Base-by-base conservation (phyloP, 2,797 vertebrate species). In the Chrysocyon brachyurus region DNA sequence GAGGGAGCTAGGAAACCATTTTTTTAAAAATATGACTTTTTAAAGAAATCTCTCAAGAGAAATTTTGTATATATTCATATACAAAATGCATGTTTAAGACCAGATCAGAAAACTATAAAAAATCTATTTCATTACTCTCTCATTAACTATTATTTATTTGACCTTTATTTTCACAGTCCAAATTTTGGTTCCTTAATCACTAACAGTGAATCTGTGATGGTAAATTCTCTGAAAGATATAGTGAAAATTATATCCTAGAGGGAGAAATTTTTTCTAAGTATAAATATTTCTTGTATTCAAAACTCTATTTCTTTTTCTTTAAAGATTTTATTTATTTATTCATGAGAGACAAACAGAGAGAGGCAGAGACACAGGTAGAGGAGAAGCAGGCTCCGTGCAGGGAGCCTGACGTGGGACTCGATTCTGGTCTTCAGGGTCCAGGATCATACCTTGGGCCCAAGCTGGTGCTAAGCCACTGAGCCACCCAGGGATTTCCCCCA, bases 21-120 rank as follows among this genome's bases (percentile, higher is more conserved):
- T 91, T 84, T 82, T 82, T 54, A 17, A 59, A 73, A 90, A 15
- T 82, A 10, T 82, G 19, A 16, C 63, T 70, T 84, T 78, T 61
- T 82, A 70, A 77, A 72, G 11, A 63, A 82, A 56, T 57, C 54
- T 52, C 14, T 83, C 46, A 56, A 79, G 11, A 72, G 28, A 49
- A 72, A 79, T 88, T 70, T 46, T 61, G 0, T 31, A 36, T 21
- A 72, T 1, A 26, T 33, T 84, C 6, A 57, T 78, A 85, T 0
- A 79, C 56, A 90, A 19, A 68, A 68, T 46, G 12, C 66, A 46
- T 28, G 59, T 57, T 86, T 72, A 86, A 92, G 66, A 66, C 28
- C 31, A 66, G 52, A 24, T 64, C 21, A 86, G 72, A 81, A 93
- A 95, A 70, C 31, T 96, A 49, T 68, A 70, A 68, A 49, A 91